phyloP scores from a whole-genome alignment of 1,140 invertebrate species.

The Nomia melanderi region DNA sequence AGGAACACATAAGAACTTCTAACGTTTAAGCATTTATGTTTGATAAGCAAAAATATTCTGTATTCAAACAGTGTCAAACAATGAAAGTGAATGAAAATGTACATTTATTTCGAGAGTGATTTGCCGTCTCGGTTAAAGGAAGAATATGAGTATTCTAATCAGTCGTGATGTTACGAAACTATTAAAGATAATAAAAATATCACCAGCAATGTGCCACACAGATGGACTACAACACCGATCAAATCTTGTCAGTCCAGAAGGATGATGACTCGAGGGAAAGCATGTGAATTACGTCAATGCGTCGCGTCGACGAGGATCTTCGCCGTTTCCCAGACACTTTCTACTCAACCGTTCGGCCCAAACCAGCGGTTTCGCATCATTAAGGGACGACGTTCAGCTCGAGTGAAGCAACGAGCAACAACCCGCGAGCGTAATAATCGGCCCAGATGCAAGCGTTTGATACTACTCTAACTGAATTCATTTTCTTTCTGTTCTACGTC shows the following conservation, averaged over 20 bases:
- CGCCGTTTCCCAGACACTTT: constrained; percentile 64
- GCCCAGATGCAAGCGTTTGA: background rate
- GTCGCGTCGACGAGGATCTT: constrained; percentile 15
- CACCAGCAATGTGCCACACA: too few species aligned
- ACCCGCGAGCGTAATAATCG: constrained; percentile 1
- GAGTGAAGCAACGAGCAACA: background rate
- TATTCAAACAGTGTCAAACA: too few species aligned
- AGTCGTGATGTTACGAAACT: too few species aligned
- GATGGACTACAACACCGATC: background rate
- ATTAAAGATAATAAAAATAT: too few species aligned
- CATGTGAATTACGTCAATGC: constrained; percentile 48
- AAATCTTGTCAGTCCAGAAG: background rate
- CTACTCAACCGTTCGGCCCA: constrained; percentile 45
- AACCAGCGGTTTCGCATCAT: constrained; percentile 40
- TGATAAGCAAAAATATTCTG: too few species aligned
- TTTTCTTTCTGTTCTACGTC: background rate
- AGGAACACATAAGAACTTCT: too few species aligned
- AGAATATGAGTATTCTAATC: too few species aligned
- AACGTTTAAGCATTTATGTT: too few species aligned
- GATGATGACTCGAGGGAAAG: constrained; percentile 50
- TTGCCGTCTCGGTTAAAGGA: too few species aligned
- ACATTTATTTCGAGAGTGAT: too few species aligned
- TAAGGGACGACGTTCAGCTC: constrained; percentile 16
- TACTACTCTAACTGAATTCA: background rate
- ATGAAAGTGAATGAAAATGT: too few species aligned